Conservation (phyloP, 1,140 invertebrate genomes). For the Diorhabda carinulata region DNA sequence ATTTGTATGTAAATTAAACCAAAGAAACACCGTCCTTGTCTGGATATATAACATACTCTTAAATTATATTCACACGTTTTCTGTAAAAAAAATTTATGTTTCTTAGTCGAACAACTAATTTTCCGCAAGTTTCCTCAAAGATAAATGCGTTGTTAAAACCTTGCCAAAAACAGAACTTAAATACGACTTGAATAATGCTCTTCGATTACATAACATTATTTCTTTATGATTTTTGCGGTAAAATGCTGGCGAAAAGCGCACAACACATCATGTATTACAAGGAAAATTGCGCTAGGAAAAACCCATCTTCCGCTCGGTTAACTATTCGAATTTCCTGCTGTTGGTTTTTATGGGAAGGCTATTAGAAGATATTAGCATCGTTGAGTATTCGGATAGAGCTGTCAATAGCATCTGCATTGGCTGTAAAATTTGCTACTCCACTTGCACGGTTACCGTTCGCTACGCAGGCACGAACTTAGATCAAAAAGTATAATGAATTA, state of each 20-base stretch:
- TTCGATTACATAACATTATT: slow-evolving; percentile 20
- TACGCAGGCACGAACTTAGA: neutral
- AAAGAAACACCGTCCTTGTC: too few species aligned
- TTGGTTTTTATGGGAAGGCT: slow-evolving; percentile 21
- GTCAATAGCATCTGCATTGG: slow-evolving; percentile 18
- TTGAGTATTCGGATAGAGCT: slow-evolving; percentile 3
- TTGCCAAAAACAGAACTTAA: slow-evolving; percentile 16
- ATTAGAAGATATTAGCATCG: slow-evolving; percentile 20
- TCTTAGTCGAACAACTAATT: slow-evolving; percentile 13
- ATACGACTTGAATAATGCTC: slow-evolving; percentile 11
- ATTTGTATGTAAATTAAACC: too few species aligned
- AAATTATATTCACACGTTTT: neutral
- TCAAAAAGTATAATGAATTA: too few species aligned
- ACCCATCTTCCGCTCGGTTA: slow-evolving; percentile 17
- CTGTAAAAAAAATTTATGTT: neutral
- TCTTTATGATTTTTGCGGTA: slow-evolving; percentile 13
- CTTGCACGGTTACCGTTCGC: neutral
- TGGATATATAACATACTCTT: neutral
- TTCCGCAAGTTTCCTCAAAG: slow-evolving; percentile 12
- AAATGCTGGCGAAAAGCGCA: slow-evolving; percentile 3
- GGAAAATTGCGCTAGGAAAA: slow-evolving; percentile 18
- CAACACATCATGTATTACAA: slow-evolving; percentile 19
- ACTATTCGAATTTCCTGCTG: slow-evolving; percentile 20
- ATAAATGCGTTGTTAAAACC: slow-evolving; percentile 13
- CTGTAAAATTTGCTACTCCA: slow-evolving; percentile 5